Conservation (phyloP, 1,140 invertebrate species). For the Temnothorax curvispinosus region DNA sequence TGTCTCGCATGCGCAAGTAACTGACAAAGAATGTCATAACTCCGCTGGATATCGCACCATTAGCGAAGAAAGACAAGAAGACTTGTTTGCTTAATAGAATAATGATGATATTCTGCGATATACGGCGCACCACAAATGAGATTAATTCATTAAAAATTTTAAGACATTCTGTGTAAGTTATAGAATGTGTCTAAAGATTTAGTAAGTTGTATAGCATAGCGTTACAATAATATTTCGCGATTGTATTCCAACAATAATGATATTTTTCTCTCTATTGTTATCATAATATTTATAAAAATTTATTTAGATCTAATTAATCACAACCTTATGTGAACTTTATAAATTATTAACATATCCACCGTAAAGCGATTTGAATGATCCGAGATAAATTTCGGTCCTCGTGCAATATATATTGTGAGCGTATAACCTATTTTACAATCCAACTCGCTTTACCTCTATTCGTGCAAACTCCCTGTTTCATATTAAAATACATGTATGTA, state of each 20-base stretch:
- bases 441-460: constrained; percentile 30
- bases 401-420: background rate
- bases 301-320: background rate
- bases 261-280: background rate
- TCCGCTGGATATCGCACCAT: background rate
- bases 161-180: background rate
- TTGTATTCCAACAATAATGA: background rate
- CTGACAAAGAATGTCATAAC: background rate
- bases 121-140: no score
- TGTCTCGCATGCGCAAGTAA: constrained; percentile 20
- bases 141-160: background rate
- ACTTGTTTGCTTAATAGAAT: background rate
- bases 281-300: background rate
- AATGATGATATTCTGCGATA: background rate
- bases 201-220: background rate
- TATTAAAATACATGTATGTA: constrained; percentile 32
- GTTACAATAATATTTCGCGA: background rate
- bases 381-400: background rate
- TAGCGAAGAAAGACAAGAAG: background rate
- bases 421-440: constrained; percentile 16
- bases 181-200: background rate
- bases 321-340: background rate
- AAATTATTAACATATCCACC: background rate
- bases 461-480: constrained; percentile 17
- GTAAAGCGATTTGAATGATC: background rate